Percentiles rank a stretch among this genome's conserved stretches.
Evolutionary conservation across 92 coral and sea anemone species (phyloP).

Genomic region (Muricea muricata): DNA sequence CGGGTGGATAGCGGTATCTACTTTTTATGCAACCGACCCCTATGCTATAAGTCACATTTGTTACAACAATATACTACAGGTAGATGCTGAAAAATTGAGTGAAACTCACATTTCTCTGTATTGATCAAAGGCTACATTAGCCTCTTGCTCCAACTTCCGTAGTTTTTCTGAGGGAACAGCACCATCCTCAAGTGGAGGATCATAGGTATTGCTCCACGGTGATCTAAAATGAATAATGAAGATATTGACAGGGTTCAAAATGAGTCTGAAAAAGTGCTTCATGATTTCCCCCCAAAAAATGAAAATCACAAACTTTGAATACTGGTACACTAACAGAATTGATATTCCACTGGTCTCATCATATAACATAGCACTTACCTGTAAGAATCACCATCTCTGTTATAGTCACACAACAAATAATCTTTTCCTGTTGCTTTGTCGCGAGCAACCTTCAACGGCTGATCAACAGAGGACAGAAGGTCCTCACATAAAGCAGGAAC

Average conservation of each 20-base stretch:
- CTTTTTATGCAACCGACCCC: too few relatives aligned
- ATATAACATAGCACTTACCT: slow-evolving; percentile 67
- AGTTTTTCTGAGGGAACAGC: slow-evolving; percentile 96
- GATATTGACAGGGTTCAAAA: too few relatives aligned
- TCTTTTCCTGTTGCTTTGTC: slow-evolving; percentile 98
- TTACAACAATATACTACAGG: too few relatives aligned
- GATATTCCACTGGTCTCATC: too few relatives aligned
- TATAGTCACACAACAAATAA: slow-evolving; percentile 95
- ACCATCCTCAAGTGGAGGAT: slow-evolving; percentile 96
- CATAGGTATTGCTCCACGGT: slow-evolving; percentile 98
- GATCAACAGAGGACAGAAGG: slow-evolving; percentile 95
- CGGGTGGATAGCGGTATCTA: too few relatives aligned
- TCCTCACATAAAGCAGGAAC: slow-evolving; percentile 94
- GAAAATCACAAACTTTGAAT: too few relatives aligned
- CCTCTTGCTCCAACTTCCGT: slow-evolving; percentile 91
- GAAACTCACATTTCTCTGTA: slow-evolving; percentile 92
- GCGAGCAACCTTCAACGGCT: slow-evolving; percentile 94
- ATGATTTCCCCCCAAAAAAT: too few relatives aligned
- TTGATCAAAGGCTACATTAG: slow-evolving; percentile 97
- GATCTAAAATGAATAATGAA: slow-evolving; percentile 67
- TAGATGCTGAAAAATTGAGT: too few relatives aligned
- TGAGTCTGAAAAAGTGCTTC: too few relatives aligned
- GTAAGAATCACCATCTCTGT: slow-evolving; percentile 98
- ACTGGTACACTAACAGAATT: too few relatives aligned
- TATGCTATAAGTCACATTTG: too few relatives aligned